Evolutionary conservation across 2,797 vertebrate species (phyloP).

Genomic region (Sciurus carolinensis): DNA sequence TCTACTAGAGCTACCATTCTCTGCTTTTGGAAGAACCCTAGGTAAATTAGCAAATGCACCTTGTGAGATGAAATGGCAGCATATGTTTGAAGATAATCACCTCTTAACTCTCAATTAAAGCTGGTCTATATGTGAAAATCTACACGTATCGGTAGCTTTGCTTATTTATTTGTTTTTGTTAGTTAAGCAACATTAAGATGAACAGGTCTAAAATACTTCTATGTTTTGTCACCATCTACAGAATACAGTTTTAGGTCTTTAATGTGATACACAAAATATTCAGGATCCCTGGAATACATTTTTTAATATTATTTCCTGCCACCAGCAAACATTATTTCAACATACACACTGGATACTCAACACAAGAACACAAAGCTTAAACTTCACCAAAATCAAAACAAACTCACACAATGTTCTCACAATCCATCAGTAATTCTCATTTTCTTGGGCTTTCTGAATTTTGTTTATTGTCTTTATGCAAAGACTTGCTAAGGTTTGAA

Average conservation of each 20-base stretch:
- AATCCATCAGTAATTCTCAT: not conserved
- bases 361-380: not conserved
- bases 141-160: not conserved
- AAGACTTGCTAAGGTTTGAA: not conserved
- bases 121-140: not conserved
- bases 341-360: fast-evolving
- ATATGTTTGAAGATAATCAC: not conserved
- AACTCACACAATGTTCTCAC: not conserved
- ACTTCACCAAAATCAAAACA: not conserved
- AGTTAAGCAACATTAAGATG: not conserved
- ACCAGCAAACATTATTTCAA: not conserved
- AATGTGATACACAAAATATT: not conserved
- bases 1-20: not conserved
- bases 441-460: not conserved
- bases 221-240: not conserved
- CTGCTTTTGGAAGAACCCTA: not conserved
- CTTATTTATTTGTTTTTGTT: not conserved
- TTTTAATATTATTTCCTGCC: not conserved
- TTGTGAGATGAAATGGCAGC: not conserved
- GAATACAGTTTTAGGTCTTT: not conserved
- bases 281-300: not conserved
- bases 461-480: not conserved
- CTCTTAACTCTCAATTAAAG: not conserved
- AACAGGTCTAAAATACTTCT: not conserved
- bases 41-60: not conserved